These are phyloP conservation scores for Xanthorhoe designata DNA, from an alignment of 2,888 invertebrate species.

Conservation along the genomic window DNA sequence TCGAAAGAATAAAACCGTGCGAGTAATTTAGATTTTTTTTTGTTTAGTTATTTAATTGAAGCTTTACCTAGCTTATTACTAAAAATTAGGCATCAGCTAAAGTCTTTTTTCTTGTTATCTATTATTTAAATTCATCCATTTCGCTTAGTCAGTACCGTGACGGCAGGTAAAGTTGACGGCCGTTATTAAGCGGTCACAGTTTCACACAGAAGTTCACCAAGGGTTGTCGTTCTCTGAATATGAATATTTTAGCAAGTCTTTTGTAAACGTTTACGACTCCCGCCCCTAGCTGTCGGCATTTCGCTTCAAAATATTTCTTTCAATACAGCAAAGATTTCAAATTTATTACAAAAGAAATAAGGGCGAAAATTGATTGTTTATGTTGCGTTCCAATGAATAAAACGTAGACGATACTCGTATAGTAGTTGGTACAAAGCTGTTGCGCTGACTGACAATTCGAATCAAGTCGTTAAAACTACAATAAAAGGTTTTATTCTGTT, in stretches of 20 bases:
- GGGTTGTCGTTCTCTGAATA: constrained; percentile 49
- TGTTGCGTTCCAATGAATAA: constrained; percentile 18
- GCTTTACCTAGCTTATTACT: too few relatives aligned
- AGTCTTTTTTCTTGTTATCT: too few relatives aligned
- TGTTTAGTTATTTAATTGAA: too few relatives aligned
- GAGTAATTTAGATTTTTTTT: too few relatives aligned
- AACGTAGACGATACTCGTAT: constrained; percentile 10
- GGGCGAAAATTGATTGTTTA: constrained; percentile 36
- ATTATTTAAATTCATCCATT: too few relatives aligned
- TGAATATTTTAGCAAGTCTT: constrained; percentile 64
- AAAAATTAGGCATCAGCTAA: too few relatives aligned
- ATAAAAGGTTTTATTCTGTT: not conserved
- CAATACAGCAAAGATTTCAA: constrained; percentile 31
- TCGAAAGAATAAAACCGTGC: too few relatives aligned
- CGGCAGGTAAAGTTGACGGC: not conserved
- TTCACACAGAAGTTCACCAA: constrained; percentile 11
- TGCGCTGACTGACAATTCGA: not conserved
- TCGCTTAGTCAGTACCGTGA: too few relatives aligned
- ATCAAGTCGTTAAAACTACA: not conserved
- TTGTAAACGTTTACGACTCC: constrained; percentile 58
- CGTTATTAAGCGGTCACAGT: not conserved
- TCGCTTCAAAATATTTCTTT: constrained; percentile 45
- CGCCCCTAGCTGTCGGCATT: constrained; percentile 50
- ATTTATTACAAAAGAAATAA: constrained; percentile 31
- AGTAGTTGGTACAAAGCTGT: not conserved